Evolutionary conservation across 1,140 invertebrate genomes (phyloP), one percentile per base, ranked within the genome.

Genomic region (Diorhabda elongata): DNA sequence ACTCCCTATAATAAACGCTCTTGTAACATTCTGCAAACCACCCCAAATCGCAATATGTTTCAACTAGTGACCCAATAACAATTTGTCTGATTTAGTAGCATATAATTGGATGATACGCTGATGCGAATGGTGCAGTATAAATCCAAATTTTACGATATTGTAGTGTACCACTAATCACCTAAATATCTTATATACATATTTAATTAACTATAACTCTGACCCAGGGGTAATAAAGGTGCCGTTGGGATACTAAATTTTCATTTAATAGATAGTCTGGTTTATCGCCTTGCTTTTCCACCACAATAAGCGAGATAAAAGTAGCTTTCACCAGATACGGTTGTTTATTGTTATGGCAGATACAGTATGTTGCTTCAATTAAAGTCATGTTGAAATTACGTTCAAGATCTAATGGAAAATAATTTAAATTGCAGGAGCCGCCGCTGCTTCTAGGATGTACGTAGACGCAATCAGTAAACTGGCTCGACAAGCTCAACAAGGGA

Each of bases 381-480:
- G n/a, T 8, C 47, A 8, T 52, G 47, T 52, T 52, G n/a, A 3
- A 52, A 52, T 26, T 1, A 26, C 26, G 47, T 52, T 52, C n/a
- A 6, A 6, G 4, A 52, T 8, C 47, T 52, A 8, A 52, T n/a
- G 4, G n/a, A 52, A 52, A 52, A 52, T n/a, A 8, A 3, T 52
- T 52, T 52, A 8, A 8, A 9, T 84, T 86, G 64, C 85, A 95
- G 93, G 92, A 80, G 92, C 92, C 73, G 92, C 93, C 66, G 91
- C 92, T 66, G 93, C 93, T 58, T 93, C 92, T 42, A 86, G 92
- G 52, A 82, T 94, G 73, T 96, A 95, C 82, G 91, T 94, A 74
- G 93, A 96, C 78, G 91, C 92, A 73, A 88, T 96, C 79, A 91
- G 90, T 67, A 92, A 93, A 81, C 84, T 96, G 75, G 92, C 92